Percentiles rank a stretch among this genome's conserved stretches.
Evolutionary conservation across 2,797 vertebrate species (phyloP).

Genomic region (Oreochromis mossambicus): DNA sequence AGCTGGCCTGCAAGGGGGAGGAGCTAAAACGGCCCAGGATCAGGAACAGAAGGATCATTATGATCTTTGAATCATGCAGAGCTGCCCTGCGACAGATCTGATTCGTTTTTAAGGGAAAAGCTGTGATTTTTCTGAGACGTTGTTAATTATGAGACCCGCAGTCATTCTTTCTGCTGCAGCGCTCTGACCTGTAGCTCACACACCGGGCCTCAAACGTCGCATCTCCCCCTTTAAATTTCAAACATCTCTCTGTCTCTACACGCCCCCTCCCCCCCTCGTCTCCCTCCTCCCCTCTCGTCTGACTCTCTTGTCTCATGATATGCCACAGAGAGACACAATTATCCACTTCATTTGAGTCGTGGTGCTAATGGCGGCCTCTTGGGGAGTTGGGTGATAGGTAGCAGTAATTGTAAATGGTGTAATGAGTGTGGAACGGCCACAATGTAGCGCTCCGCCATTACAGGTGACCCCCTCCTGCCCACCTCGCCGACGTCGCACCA

Average conservation of each 20-base stretch:
- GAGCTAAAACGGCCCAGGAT: background rate
- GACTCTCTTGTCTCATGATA: slow-evolving; percentile 74
- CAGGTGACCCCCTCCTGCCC: slow-evolving; percentile 72
- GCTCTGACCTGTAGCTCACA: background rate
- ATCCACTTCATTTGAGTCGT: slow-evolving; percentile 85
- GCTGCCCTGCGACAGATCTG: background rate
- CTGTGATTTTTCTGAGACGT: background rate
- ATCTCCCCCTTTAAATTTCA: background rate
- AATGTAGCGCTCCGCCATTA: slow-evolving; percentile 72
- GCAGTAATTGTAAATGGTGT: slow-evolving; percentile 82
- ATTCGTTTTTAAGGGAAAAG: background rate
- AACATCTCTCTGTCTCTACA: slow-evolving; percentile 13
- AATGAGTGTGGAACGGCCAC: slow-evolving; percentile 78
- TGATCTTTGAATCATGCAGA: background rate
- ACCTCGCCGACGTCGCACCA: slow-evolving; percentile 32
- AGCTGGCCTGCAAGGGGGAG: background rate
- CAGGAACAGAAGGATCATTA: background rate
- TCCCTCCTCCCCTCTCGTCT: slow-evolving; percentile 50
- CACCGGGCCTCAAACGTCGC: background rate
- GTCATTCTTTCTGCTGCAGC: background rate
- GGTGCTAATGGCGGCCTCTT: slow-evolving; percentile 80
- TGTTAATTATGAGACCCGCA: background rate
- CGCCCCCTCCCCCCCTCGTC: slow-evolving; percentile 15
- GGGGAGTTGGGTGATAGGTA: slow-evolving; percentile 71
- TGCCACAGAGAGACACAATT: slow-evolving; percentile 80